Evolutionary conservation across 2,888 invertebrate genomes (phyloP).

Genomic region (Macrophya annulata): DNA sequence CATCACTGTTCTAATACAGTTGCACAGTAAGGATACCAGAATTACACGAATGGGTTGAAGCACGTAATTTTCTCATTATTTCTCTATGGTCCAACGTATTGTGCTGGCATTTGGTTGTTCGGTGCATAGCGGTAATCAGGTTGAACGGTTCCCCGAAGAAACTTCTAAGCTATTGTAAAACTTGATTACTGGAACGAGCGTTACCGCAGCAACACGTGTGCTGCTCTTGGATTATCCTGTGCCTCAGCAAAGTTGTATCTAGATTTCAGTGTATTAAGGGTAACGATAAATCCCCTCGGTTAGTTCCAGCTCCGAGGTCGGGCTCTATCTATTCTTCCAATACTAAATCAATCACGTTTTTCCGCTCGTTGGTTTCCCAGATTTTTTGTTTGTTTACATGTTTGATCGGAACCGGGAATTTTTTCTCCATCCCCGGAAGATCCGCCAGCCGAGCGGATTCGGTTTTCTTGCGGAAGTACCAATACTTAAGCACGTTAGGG

Average conservation of each 20-base stretch:
- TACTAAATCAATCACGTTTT: constrained; percentile 54
- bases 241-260: constrained; percentile 21
- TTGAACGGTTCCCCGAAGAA: constrained; percentile 37
- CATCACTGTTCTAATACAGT: constrained; percentile 2
- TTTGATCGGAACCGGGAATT: constrained; percentile 45
- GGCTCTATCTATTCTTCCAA: constrained; percentile 33
- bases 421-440: constrained; percentile 42
- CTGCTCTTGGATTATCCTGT: constrained; percentile 29
- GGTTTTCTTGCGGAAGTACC: constrained; percentile 30
- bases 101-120: constrained; percentile 24
- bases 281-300: constrained; percentile 35
- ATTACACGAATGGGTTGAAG: constrained; percentile 40
- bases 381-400: constrained; percentile 54
- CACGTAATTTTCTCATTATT: constrained; percentile 52
- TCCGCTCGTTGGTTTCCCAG: constrained; percentile 48
- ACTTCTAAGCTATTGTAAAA: constrained; percentile 46
- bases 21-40: neutral
- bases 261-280: constrained; percentile 10
- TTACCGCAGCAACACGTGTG: constrained; percentile 52
- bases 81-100: constrained; percentile 32
- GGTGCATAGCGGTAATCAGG: constrained; percentile 47
- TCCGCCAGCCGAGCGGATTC: constrained; percentile 32
- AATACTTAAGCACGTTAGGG: constrained; percentile 36
- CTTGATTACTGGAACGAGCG: constrained; percentile 35
- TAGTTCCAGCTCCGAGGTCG: neutral